Evolutionary conservation across 2,113 vertebrate genomes (phyloP).

Genomic region (Clarias gariepinus): DNA sequence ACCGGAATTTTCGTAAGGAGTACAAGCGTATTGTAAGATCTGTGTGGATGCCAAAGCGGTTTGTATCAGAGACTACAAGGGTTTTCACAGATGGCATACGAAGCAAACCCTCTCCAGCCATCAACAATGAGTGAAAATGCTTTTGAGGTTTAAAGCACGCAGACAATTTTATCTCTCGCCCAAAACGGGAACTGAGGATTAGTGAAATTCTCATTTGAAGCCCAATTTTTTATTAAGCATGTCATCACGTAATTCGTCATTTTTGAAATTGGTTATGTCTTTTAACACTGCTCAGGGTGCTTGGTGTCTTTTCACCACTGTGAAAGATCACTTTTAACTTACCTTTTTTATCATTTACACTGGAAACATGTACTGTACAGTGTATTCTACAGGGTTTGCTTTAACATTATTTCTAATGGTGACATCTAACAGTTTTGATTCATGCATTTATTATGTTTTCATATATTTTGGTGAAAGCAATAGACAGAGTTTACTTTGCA

Average conservation of each 20-base stretch:
- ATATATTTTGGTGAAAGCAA: not conserved
- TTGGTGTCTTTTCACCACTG: slow-evolving; percentile 26
- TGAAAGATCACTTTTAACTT: slow-evolving; percentile 22
- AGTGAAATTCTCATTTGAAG: slow-evolving; percentile 10
- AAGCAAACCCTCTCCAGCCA: slow-evolving; percentile 78
- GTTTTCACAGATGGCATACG: slow-evolving; percentile 74
- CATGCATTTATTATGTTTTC: slow-evolving; percentile 40
- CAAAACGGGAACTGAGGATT: not conserved
- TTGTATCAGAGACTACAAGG: slow-evolving; percentile 80
- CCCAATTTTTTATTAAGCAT: not conserved
- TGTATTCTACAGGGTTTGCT: not conserved
- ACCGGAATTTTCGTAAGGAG: slow-evolving; percentile 89
- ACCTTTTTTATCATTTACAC: not conserved
- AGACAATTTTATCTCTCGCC: slow-evolving; percentile 21
- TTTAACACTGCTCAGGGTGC: slow-evolving; percentile 48
- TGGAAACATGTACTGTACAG: not conserved
- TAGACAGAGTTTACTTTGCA: not conserved
- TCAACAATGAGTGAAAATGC: slow-evolving; percentile 78
- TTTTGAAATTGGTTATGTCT: slow-evolving; percentile 16
- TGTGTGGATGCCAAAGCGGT: slow-evolving; percentile 80
- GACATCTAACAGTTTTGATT: not conserved
- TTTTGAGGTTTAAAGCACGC: not conserved
- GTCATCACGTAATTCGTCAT: slow-evolving; percentile 2
- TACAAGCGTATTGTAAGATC: slow-evolving; percentile 84
- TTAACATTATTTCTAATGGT: not conserved